phyloP scores from a whole-genome alignment of 2,113 vertebrate species.

The Pygoscelis adeliae region DNA sequence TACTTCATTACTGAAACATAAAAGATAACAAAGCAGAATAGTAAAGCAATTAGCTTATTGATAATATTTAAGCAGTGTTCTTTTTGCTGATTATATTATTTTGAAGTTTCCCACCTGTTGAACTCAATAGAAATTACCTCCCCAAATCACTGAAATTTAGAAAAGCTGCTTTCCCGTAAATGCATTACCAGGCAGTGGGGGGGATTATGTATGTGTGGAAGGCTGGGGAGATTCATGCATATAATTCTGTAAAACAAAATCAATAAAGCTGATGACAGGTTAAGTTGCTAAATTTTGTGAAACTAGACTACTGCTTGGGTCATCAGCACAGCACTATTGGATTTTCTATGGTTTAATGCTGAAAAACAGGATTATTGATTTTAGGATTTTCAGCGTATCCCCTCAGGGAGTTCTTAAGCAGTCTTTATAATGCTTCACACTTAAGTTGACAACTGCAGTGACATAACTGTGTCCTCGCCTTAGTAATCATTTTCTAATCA shows the following conservation, averaged over 20 bases:
- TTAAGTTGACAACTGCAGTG: constrained; percentile 76
- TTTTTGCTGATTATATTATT: constrained; percentile 15
- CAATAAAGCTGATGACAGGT: constrained; percentile 74
- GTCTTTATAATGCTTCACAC: constrained; percentile 73
- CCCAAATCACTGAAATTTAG: constrained; percentile 13
- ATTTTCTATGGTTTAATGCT: constrained; percentile 77
- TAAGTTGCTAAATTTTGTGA: constrained; percentile 69
- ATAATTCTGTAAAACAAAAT: constrained; percentile 74
- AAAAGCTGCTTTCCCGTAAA: constrained; percentile 38
- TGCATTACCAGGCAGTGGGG: constrained; percentile 30
- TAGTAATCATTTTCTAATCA: constrained; percentile 75
- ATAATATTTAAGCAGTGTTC: constrained; percentile 1
- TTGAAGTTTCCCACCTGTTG: constrained; percentile 55
- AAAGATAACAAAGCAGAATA: constrained; percentile 3
- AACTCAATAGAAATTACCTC: constrained; percentile 38
- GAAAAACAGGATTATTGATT: constrained; percentile 85
- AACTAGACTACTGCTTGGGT: constrained; percentile 69
- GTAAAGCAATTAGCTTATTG: constrained; percentile 27
- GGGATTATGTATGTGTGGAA: not conserved
- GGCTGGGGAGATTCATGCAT: constrained; percentile 47
- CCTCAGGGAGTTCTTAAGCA: constrained; percentile 73
- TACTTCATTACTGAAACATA: not conserved
- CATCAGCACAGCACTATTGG: constrained; percentile 66
- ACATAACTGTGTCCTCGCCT: constrained; percentile 57
- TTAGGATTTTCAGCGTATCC: constrained; percentile 78